Evolutionary conservation across 1,140 invertebrate species (phyloP), one percentile per base, ranked within the genome.

Genomic region (Drosophila pandora): DNA sequence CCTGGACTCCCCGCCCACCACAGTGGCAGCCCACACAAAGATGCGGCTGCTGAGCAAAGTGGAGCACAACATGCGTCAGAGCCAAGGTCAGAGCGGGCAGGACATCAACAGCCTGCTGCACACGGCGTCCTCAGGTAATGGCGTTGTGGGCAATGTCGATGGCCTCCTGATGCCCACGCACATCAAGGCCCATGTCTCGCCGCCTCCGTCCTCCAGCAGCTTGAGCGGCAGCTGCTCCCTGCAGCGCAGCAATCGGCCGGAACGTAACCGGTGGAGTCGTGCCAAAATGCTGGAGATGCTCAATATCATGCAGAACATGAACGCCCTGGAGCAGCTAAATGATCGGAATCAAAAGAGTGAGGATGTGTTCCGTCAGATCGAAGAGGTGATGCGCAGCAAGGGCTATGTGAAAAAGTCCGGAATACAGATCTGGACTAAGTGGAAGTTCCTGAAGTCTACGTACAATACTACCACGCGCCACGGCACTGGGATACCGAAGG

Each of bases 361-460:
- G 25, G 50, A 78, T 7, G 80, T 91, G 3, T 91, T 91, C 49
- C 79, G 76, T 0, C 74, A 87, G 32, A 78, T 91, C 41, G 90
- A 91, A 30, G 57, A 76, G 12, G 45, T 81, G n/a, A 91, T 91
- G 90, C 73, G 74, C 21, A 71, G 53, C 47, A 83, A 89, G 45
- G 90, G 90, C 10, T 90, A 76, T 34, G 64, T 78, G 5, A 91
- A 91, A 17, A 91, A 91, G 52, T 90, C 90, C 0, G 79, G 79
- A 54, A 74, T 90, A 6, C 90, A 91, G 64, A 91, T 91, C 53
- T 91, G 90, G 90, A 91, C 90, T 10, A 91, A 91, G 22, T 91
- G 90, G 90, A 91, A 91, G 73, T 91, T 91, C 56, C 67, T 91
- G 2, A 91, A 91, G 64, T 91, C 90, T 5, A 90, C 90, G 1